Evolutionary conservation across 2,797 vertebrate genomes (phyloP), one percentile per base, ranked within the genome.

Genomic region (Rhinoraja longicauda): DNA sequence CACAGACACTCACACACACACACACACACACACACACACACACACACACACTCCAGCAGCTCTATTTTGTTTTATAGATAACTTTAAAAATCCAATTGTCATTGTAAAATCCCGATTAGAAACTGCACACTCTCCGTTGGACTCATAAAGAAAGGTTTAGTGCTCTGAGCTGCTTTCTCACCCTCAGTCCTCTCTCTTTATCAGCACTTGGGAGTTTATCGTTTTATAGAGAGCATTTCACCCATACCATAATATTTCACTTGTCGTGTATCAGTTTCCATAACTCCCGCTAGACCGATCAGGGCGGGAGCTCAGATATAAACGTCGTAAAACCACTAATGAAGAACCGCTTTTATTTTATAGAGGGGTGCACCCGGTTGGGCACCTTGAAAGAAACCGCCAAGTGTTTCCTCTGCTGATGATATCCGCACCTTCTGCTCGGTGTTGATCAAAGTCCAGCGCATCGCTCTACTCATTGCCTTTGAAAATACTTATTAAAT

Each of bases 121-220:
- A 91, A 53, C 32, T 73, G 7, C 36, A 26, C 90, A 29, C 7
- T 53, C 21, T 39, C 67, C 53, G 36, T 91, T 29, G 67, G 36
- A 91, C 72, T 70, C 70, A 91, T 91, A 91, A 91, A 88, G 13
- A 36, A 45, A 29, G 67, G 67, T 91, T 91, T 91, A 91, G 67
- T 45, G 39, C 90, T 73, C 1, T 5, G 70, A 91, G 67, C 88
- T 72, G 7, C n/a, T 45, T 7, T 64, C 32, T 21, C 21, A 10
- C 21, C 67, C 36, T 19, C 32, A 7, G 29, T 39, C 86, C n/a
- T 24, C 15, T 17, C 36, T 88, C 88, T 91, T 91, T 91, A 91
- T 72, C 88, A 73, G 36, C 88, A 91, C 90, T 91, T 91, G 90
- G 90, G 36, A 53, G 39, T 91, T 91, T 53, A 75, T 91, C 9